A percentile compares a stretch with the other conserved stretches of the same genome.
phyloP scores from a whole-genome alignment of 1,140 invertebrate genomes.

The Monochamus saltuarius region DNA sequence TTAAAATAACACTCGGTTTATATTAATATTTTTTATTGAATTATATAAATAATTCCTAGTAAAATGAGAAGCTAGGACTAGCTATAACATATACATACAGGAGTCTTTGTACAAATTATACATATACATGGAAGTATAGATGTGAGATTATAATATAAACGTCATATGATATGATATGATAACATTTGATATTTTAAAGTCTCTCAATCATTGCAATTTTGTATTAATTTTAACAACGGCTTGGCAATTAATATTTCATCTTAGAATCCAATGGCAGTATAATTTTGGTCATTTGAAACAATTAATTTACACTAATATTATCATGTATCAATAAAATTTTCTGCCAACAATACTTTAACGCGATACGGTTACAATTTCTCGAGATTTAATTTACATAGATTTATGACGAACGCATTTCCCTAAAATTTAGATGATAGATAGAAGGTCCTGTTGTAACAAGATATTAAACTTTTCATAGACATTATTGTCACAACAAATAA shows the following conservation, averaged over 20 bases:
- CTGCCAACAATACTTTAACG: conserved; percentile 25
- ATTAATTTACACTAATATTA: conserved; percentile 13
- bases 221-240: conserved; percentile 28
- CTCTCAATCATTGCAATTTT: conserved; percentile 28
- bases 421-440: conserved; percentile 27
- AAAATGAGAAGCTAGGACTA: conserved; percentile 46
- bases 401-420: conserved; percentile 2
- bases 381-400: conserved; percentile 2
- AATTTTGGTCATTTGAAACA: conserved; percentile 35
- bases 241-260: conserved; percentile 29
- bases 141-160: conserved; percentile 14
- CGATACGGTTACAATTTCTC: too few relatives aligned
- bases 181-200: conserved; percentile 39
- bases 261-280: conserved; percentile 42
- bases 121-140: conserved; percentile 41
- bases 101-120: conserved; percentile 45
- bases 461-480: conserved; percentile 29
- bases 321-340: conserved; percentile 27
- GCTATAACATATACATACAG: conserved; percentile 46
- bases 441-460: conserved; percentile 10
- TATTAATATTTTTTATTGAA: conserved; percentile 46
- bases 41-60: conserved; percentile 49
- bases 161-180: conserved; percentile 45
- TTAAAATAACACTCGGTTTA: conserved; percentile 10
- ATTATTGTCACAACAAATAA: not conserved